Evolutionary conservation across 2,113 vertebrate genomes (phyloP), one percentile per base, ranked within the genome.

Genomic region (Grallaria varia): DNA sequence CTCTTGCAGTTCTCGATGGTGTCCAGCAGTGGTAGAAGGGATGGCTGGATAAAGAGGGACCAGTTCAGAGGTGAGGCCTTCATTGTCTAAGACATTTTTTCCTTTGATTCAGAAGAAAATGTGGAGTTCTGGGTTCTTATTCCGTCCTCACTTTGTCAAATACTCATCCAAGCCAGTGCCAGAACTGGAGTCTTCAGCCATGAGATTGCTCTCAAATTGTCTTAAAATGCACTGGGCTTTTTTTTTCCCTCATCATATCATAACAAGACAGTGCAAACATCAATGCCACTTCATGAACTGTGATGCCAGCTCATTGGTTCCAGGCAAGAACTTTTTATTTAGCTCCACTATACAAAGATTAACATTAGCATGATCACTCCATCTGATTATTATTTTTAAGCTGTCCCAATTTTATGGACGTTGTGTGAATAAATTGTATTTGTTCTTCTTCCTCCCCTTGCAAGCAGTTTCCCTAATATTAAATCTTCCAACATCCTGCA

Each of bases 391-490:
- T 93, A 87, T 93, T 93, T 94, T 78, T 87, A 95, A 95, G 72
- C 87, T 91, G 74, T 90, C 85, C 92, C 87, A 92, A 77, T 95
- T 96, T 86, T 96, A 68, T 86, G 87, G 80, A 76, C 2, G 2
- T 89, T 89, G 35, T 83, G 33, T 71, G 92, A 95, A 59, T 94
- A 95, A 96, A 97, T 95, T 96, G 76, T 86, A 85, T 97, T 96
- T 96, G 77, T 88, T 95, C 86, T 95, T 91, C 78, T 96, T 89
- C 89, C 93, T 79, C 47, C 63, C 53, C 71, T 90, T 96, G 84
- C 93, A 94, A 96, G 89, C 71, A 94, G 60, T 88, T 77, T 97
- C 93, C 87, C 93, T 96, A 95, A 97, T 97, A 97, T 97, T 97
- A 97, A 97, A 97, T 95, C 96, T 96, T 94, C 91, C 93, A 95